phyloP scores from a whole-genome alignment of 2,888 invertebrate species.

The Scaptomyza caliginosa region DNA sequence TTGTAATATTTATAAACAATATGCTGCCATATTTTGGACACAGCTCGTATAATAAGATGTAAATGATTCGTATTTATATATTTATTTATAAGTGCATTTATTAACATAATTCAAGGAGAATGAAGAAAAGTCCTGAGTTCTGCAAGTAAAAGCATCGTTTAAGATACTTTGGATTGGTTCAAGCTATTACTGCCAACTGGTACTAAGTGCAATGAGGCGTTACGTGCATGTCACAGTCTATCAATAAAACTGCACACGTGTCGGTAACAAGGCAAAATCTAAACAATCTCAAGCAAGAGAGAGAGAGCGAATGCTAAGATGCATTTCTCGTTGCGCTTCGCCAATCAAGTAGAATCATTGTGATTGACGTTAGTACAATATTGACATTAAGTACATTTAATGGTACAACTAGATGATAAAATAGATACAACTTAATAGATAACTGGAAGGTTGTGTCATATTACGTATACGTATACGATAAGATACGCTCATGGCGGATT shows the following conservation, averaged over 20 bases:
- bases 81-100: too few species aligned
- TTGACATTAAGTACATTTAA: neutral
- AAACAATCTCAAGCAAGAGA: conserved; percentile 2
- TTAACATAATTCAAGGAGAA: too few species aligned
- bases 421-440: too few species aligned
- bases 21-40: conserved; percentile 18
- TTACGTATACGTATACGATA: conserved; percentile 44
- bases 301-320: too few species aligned
- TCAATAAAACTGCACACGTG: conserved; percentile 4
- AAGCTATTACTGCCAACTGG: too few species aligned
- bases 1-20: conserved; percentile 55
- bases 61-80: too few species aligned
- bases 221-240: conserved; percentile 1
- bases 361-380: neutral
- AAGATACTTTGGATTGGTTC: neutral
- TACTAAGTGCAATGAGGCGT: conserved; percentile 4
- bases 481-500: too few species aligned
- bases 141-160: too few species aligned
- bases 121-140: too few species aligned
- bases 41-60: conserved; percentile 25
- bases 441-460: too few species aligned
- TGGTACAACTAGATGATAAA: too few species aligned
- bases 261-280: too few species aligned
- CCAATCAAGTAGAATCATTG: neutral
- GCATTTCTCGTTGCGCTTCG: neutral